phyloP scores from a whole-genome alignment of 2,888 invertebrate genomes.

The Glyphotaelius pellucidus region DNA sequence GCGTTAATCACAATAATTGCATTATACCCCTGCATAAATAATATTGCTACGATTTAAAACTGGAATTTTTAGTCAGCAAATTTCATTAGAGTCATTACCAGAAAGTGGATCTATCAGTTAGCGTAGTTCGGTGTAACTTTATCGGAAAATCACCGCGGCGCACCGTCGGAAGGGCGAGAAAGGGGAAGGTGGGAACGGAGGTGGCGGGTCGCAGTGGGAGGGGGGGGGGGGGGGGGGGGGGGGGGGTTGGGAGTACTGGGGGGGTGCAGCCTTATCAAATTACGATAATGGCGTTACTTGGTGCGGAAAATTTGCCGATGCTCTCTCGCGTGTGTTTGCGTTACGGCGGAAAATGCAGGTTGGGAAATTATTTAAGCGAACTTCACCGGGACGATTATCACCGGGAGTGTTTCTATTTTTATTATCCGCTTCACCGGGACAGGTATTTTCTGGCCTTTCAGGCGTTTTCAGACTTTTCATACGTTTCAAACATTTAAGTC shows the following conservation, averaged over 20 bases:
- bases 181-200: not conserved
- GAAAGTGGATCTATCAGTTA: not conserved
- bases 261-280: conserved; percentile 63
- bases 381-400: not conserved
- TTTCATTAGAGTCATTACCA: not conserved
- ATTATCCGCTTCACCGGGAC: not conserved
- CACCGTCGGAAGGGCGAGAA: not conserved
- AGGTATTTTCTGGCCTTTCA: not conserved
- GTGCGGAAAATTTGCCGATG: conserved; percentile 64
- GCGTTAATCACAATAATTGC: not conserved
- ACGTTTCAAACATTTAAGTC: not conserved
- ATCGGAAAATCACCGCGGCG: conserved; percentile 45
- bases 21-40: not conserved
- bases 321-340: conserved; percentile 60
- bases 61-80: not conserved
- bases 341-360: conserved; percentile 57
- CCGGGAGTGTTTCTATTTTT: not conserved
- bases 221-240: not conserved
- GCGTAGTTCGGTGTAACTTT: conserved; percentile 23
- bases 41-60: not conserved
- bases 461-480: not conserved
- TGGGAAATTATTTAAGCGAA: conserved; percentile 46
- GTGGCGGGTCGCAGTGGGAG: not conserved
- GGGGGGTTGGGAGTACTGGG: not conserved
- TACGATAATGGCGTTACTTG: conserved; percentile 65